Evolutionary conservation across 2,113 vertebrate species (phyloP), one percentile per base, ranked within the genome.

Genomic region (Peromyscus polionotus): DNA sequence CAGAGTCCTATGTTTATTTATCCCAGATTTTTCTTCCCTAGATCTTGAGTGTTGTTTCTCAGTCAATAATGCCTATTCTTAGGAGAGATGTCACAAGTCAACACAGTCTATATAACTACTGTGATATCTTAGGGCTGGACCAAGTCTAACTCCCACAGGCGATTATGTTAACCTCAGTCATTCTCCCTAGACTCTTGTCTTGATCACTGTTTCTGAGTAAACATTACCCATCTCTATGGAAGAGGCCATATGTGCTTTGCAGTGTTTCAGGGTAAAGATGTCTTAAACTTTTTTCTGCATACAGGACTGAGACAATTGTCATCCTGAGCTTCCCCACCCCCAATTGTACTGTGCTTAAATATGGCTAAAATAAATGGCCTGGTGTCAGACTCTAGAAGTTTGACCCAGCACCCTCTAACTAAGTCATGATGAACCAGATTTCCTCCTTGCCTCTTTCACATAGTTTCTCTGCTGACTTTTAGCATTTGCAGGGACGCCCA

Each of bases 271-370:
- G 5, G 54, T 59, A 7, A 59, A 59, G 36, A 7, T 59, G 79
- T 26, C 5, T 39, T 59, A 59, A 59, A 57, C 79, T 26, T 81
- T 59, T 5, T 14, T n/a, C 5, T 59, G n/a, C 22, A 81, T 54
- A 59, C 2, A 3, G 3, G 11, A 81, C 20, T 59, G 11, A 39
- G 12, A 39, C 7, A 24, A 39, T 24, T 75, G n/a, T 83, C 20
- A 39, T 61, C 20, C 59, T 2, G 8, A 73, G 3, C 77, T 31
- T 1, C 8, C 14, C 16, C 10, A 0, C 7, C 31, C 13, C 31
- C 16, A 57, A 80, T n/a, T 80, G 4, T 54, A 17, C 4, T n/a
- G 33, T 57, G 19, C 77, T 57, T 57, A 57, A 80, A 80, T 22
- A 36, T 11, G 17, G 9, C 7, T 57, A 54, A 80, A 54, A 54